These are phyloP conservation scores for Hydropsyche tenuis DNA, from an alignment of 1,140 invertebrate species.

Conservation along the genomic window DNA sequence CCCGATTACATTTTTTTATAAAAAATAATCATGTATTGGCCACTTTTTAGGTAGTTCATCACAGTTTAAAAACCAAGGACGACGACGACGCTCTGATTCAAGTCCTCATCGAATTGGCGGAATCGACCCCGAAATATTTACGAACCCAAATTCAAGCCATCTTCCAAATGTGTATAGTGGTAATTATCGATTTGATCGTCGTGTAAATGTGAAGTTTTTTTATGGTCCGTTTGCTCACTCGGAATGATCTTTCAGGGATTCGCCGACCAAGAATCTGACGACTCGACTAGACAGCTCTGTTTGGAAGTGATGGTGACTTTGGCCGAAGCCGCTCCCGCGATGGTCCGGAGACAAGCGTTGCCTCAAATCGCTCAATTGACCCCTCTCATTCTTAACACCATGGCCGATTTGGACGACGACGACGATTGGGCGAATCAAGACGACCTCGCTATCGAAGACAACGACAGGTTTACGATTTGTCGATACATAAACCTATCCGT, in stretches of 20 bases:
- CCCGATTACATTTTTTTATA: background rate
- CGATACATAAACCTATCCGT: too few species aligned
- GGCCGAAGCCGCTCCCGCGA: slow-evolving; percentile 92
- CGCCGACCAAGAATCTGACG: slow-evolving; percentile 75
- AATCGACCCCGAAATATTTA: slow-evolving; percentile 91
- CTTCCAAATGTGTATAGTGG: slow-evolving; percentile 91
- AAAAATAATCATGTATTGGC: background rate
- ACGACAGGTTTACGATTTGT: slow-evolving; percentile 63
- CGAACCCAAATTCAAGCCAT: slow-evolving; percentile 85
- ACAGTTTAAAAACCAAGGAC: slow-evolving; percentile 82
- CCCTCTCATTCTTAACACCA: slow-evolving; percentile 88
- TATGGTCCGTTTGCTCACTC: background rate
- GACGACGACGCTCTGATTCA: slow-evolving; percentile 89
- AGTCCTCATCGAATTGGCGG: slow-evolving; percentile 91
- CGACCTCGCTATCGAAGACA: slow-evolving; percentile 85
- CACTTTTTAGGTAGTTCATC: slow-evolving; percentile 70
- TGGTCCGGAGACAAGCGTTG: slow-evolving; percentile 88
- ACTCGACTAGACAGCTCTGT: slow-evolving; percentile 88
- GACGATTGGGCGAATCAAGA: slow-evolving; percentile 82
- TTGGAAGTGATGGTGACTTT: slow-evolving; percentile 95
- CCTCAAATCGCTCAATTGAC: slow-evolving; percentile 82
- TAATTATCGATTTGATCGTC: too few species aligned
- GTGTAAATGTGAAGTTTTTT: slow-evolving; percentile 16
- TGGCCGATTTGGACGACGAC: slow-evolving; percentile 97
- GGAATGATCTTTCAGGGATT: slow-evolving; percentile 62